Evolutionary conservation across 2,797 vertebrate genomes (phyloP).

Genomic region (Toxotes lorentzi): DNA sequence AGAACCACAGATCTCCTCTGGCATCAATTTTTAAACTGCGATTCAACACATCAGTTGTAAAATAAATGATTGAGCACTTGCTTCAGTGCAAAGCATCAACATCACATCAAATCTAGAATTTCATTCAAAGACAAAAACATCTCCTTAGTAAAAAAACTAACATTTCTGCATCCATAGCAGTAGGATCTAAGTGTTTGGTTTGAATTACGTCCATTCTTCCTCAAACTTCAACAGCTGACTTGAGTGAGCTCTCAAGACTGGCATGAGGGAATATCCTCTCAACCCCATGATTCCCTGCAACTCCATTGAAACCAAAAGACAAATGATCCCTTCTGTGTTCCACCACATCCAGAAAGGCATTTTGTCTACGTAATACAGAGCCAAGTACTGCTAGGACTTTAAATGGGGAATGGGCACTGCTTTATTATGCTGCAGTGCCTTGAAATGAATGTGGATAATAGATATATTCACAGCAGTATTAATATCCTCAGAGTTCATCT

Average conservation of each 20-base stretch:
- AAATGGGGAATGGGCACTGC: slow-evolving; percentile 82
- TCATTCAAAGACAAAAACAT: slow-evolving; percentile 6
- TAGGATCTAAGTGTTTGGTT: slow-evolving; percentile 11
- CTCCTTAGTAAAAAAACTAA: background rate
- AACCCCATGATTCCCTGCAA: slow-evolving; percentile 65
- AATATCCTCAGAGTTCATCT: slow-evolving; percentile 86
- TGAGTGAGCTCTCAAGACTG: slow-evolving; percentile 40
- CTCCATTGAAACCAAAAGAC: slow-evolving; percentile 78
- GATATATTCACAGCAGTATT: slow-evolving; percentile 87
- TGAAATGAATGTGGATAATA: slow-evolving; percentile 87
- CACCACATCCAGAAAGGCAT: slow-evolving; percentile 77
- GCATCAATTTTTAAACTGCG: background rate
- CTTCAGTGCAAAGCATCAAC: background rate
- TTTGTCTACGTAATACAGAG: slow-evolving; percentile 81
- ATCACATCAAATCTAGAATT: background rate
- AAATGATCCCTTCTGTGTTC: slow-evolving; percentile 79
- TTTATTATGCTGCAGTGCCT: slow-evolving; percentile 83
- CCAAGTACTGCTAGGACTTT: slow-evolving; percentile 76
- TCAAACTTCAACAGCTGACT: slow-evolving; percentile 46
- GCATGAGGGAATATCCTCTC: slow-evolving; percentile 63
- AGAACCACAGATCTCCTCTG: background rate
- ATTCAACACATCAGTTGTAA: background rate
- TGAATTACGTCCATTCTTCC: slow-evolving; percentile 32
- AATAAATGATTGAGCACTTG: background rate
- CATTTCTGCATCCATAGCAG: background rate